Evolutionary conservation across 64 coral and sea anemone species (phyloP), one percentile per base, ranked within the genome.

Genomic region (Stichodactyla mertensii): DNA sequence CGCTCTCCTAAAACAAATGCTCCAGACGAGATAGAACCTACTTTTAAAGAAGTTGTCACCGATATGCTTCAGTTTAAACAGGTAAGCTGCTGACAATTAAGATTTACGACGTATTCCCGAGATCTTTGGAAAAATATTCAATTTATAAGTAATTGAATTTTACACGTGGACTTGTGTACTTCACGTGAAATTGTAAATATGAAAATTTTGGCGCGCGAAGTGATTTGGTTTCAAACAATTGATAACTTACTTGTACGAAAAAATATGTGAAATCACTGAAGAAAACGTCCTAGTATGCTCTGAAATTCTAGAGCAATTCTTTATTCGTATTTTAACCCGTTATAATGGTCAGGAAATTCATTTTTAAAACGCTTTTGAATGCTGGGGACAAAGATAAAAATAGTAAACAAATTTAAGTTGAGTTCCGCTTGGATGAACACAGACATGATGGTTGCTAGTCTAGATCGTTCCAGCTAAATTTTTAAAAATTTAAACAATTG

Each of bases 21-120:
- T 18, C 85, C 93, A 83, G 85, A 55, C 4, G 66, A 86, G 10
- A 67, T 89, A 4, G 94, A 97, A 55, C 91, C 94, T 22, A 64
- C 61, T 20, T 97, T 97, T 89, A 97, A 97, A 77, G 94, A 93
- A 62, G 94, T 97, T 55, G 91, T 97, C 9, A 97, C 94, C 7
- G 94, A 97, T 61, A 97, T 97, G 91, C 85, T 97, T n/a, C 94
- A 90, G 60, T 86, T 97, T 64, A 97, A 93, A 87, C 94, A 97
- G 94, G 94, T 97, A 86, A n/a, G 51, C 26, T 12, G 11, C 24
- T 36, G 24, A 27, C 69, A 74, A 31, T 45, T 45, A 45, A 45
- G 36, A 45, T 45, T 45, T 45, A 45, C 36, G 36, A 45, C 1
- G 36, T 26, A 26, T 16, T 57, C 14, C 10, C 54, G 19, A 16